Conservation (phyloP, 2,797 vertebrate species). For the Labroides dimidiatus region DNA sequence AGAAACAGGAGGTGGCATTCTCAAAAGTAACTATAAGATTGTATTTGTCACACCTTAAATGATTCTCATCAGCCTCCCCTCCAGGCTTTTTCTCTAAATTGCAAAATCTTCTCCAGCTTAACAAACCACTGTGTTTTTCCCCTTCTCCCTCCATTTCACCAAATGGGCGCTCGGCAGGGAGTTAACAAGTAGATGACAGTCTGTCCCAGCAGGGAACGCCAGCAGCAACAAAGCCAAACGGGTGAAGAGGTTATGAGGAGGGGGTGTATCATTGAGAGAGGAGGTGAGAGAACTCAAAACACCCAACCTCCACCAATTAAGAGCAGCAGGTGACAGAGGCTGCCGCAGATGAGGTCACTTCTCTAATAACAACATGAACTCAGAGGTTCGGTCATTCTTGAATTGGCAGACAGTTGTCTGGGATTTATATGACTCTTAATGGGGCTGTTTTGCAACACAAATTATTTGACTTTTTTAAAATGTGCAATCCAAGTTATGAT, state of each 20-base stretch:
- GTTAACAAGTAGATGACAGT: slow-evolving; percentile 56
- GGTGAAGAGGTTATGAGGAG: slow-evolving; percentile 37
- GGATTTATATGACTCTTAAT: not conserved
- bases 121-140: slow-evolving; percentile 12
- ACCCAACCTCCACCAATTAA: slow-evolving; percentile 34
- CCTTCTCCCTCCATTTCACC: slow-evolving; percentile 16
- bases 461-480: not conserved
- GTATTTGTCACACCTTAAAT: slow-evolving; percentile 18
- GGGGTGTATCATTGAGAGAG: slow-evolving; percentile 17
- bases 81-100: slow-evolving; percentile 20
- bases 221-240: slow-evolving; percentile 34
- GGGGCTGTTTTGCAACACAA: not conserved
- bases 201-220: slow-evolving; percentile 54
- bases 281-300: slow-evolving; percentile 45
- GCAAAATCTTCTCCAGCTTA: not conserved
- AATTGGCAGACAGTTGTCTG: not conserved
- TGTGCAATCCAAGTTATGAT: too few relatives aligned
- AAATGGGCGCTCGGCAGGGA: slow-evolving; percentile 46
- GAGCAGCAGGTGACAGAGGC: slow-evolving; percentile 31
- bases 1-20: not conserved
- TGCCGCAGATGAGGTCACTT: not conserved
- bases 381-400: slow-evolving; percentile 4
- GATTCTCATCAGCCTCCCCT: slow-evolving; percentile 7
- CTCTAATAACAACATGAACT: slow-evolving; percentile 5
- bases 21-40: not conserved